These are phyloP conservation scores for Cacoxenus indagator DNA, from an alignment of 2,888 invertebrate species.

Conservation along the genomic window DNA sequence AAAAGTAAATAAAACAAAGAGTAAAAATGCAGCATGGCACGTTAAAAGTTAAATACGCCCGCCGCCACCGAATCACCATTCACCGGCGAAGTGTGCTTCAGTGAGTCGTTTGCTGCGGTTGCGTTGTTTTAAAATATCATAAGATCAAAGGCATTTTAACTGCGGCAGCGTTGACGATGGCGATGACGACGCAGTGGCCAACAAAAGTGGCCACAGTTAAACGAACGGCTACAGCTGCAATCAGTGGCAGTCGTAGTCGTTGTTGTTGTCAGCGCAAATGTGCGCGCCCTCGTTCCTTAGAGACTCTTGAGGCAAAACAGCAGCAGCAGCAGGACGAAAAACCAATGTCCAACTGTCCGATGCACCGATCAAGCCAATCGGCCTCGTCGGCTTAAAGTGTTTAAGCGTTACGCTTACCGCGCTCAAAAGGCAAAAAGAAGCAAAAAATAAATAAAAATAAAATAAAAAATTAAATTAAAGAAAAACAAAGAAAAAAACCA, in stretches of 20 bases:
- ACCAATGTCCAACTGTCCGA: neutral
- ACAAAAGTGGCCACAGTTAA: constrained; percentile 53
- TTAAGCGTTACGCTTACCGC: neutral
- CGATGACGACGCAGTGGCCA: constrained; percentile 18
- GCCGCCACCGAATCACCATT: constrained; percentile 49
- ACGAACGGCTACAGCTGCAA: constrained; percentile 26
- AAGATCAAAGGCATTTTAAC: constrained; percentile 66
- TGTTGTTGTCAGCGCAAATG: no score
- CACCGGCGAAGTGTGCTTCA: constrained; percentile 1
- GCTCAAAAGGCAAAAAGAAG: neutral
- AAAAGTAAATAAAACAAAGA: no score
- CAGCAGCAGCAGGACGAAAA: neutral
- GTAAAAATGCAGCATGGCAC: constrained; percentile 30
- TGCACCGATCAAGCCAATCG: neutral
- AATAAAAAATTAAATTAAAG: no score
- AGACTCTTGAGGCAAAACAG: neutral
- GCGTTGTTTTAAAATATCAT: constrained; percentile 51
- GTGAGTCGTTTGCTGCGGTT: neutral
- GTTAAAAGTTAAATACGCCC: constrained; percentile 63
- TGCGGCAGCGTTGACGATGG: constrained; percentile 43
- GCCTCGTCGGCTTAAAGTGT: neutral
- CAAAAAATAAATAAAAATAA: neutral
- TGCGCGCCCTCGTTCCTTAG: neutral
- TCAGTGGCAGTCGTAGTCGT: neutral
- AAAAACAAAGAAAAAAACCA: no score